Evolutionary conservation across 1,140 invertebrate species (phyloP), one percentile per base, ranked within the genome.

Genomic region (Piezodorus guildinii): DNA sequence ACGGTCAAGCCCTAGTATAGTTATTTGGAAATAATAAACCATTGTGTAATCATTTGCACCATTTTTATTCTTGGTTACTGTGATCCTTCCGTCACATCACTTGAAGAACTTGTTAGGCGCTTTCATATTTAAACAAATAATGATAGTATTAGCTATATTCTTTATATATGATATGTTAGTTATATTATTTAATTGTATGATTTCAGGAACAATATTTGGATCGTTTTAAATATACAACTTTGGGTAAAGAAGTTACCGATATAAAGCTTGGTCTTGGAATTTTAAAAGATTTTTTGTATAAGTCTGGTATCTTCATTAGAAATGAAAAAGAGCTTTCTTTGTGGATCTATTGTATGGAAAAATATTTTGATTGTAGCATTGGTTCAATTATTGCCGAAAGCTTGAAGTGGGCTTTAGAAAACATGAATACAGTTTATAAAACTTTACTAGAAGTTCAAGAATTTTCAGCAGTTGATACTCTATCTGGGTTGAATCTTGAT

Each of bases 321-420:
- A 56, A 23, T 56, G 17, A 19, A 10, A 56, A 56, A 23, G 52
- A 56, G 52, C 23, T 56, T 1, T 23, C 19, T 1, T 25, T 56
- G 23, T 56, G 52, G 52, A 25, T 56, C 15, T 56, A 56, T 25
- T 56, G 52, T 25, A 56, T 56, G 14, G 52, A 56, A 56, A 56
- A 19, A 10, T 14, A 56, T 25, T 21, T 56, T 4, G 0, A 8
- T 23, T 16, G 15, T 9, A n/a, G 23, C 23, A 25, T 56, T 23
- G 52, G 52, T 56, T 3, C 6, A 25, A 23, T 27, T 16, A 56
- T 56, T 21, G 52, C 52, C 6, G 17, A 16, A 1, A 16, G 52
- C 14, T 23, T 56, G 17, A 56, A 56, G 14, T 56, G 23, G 17
- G 52, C 52, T 56, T 25, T 23, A 56, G 52, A 56, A 56, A 56